Base-by-base conservation (phyloP, 2,888 invertebrate genomes). In the Orthosia incerta region DNA sequence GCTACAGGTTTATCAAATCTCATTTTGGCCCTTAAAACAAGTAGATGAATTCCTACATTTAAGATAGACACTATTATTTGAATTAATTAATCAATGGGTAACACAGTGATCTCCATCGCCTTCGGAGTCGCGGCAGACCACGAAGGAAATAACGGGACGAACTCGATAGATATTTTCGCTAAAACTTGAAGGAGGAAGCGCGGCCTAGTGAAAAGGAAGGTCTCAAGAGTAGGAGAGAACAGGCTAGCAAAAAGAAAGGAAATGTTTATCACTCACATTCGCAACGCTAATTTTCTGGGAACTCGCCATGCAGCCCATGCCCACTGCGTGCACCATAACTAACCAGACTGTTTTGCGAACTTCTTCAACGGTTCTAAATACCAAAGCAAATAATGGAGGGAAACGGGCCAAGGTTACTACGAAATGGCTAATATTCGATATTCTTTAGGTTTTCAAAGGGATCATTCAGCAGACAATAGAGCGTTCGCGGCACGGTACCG, bases 271-370 rank as follows among this genome's bases (percentile, higher is more conserved):
- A 60, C 94, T 90, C 71, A 94, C 94, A 56, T 84, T 64, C 23
- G 89, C 83, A 26, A 85, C 90, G 50, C 88, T 86, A 56, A 90
- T 84, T 79, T 91, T 91, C 63, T 90, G 90, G 39, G 93, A 88
- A 83, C 95, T 94, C 72, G 91, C 88, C 86, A 93, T 89, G 80
- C 95, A 95, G 80, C 96, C 96, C 96, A 96, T 96, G 53, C 76
- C 72, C 85, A 76, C 64, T 75, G 69, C 92, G 89, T 82, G 69
- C 66, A 86, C 77, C 93, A 90, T 86, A 72, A 89, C 89, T 86
- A 83, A 79, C 65, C 69, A 70, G 23, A 84, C 79, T 79, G 61
- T 23, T 72, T 31, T 18, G 16, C 73, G 66, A 79, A 86, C 75
- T 75, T 62, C 48, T 48, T 48, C 16, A 71, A 59, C 60, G 51